These are phyloP conservation scores for Lathronympha strigana DNA, from an alignment of 2,888 invertebrate species.

Conservation along the genomic window DNA sequence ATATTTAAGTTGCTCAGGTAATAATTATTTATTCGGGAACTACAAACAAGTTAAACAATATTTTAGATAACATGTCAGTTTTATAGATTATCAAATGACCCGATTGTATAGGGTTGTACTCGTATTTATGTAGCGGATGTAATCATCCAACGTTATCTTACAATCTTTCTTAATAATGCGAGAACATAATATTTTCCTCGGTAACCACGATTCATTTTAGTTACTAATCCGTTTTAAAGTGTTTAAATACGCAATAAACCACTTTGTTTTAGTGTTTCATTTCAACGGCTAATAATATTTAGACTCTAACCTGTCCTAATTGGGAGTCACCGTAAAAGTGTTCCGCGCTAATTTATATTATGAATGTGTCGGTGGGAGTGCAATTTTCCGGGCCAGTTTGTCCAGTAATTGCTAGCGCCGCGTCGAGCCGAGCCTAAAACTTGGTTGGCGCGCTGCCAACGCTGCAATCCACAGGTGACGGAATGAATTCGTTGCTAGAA, in stretches of 20 bases:
- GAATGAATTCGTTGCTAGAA: conserved; percentile 18
- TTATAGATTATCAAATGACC: too few species aligned
- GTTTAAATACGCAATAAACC: too few species aligned
- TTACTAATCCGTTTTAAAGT: too few species aligned
- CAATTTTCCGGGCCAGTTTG: conserved; percentile 41
- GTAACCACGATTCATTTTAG: too few species aligned
- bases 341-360: conserved; percentile 38
- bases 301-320: conserved; percentile 27
- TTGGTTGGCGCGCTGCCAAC: conserved; percentile 48
- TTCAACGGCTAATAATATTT: conserved; percentile 19
- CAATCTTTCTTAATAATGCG: too few species aligned
- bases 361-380: conserved; percentile 39
- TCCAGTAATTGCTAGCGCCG: conserved; percentile 34
- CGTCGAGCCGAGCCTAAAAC: conserved; percentile 31
- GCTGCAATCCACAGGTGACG: conserved; percentile 53
- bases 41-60: too few species aligned
- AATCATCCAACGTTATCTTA: not conserved
- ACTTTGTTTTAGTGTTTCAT: too few species aligned
- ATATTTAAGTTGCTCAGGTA: too few species aligned
- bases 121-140: not conserved
- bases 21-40: too few species aligned
- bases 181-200: too few species aligned
- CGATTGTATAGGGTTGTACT: not conserved
- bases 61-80: too few species aligned
- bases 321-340: conserved; percentile 28